These are phyloP conservation scores for Drosophila bifasciata DNA, from an alignment of 1,140 invertebrate species.

Conservation along the genomic window DNA sequence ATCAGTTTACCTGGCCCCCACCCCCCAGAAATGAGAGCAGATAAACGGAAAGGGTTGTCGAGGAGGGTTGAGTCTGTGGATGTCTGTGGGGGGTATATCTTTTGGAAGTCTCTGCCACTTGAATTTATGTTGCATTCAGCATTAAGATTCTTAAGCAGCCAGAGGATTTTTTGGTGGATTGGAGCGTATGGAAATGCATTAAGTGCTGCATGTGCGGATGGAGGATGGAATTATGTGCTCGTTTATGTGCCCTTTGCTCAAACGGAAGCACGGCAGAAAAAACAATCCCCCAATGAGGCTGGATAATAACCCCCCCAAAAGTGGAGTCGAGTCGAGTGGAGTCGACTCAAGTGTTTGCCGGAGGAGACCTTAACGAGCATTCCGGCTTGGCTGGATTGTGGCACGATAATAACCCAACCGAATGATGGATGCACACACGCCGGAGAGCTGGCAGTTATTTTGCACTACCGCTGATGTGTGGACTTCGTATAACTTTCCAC, in stretches of 20 bases:
- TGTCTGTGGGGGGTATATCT: no score
- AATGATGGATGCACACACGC: no score
- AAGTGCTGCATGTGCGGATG: constrained; percentile 30
- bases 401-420: no score
- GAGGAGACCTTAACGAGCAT: no score
- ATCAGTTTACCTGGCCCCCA: constrained; percentile 54
- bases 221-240: constrained; percentile 16
- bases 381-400: no score
- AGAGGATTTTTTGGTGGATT: constrained; percentile 8
- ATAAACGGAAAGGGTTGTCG: constrained; percentile 32
- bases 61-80: not conserved
- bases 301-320: not conserved
- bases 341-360: no score
- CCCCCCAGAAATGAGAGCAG: not conserved
- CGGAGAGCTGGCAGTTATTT: no score
- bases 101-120: constrained; percentile 4
- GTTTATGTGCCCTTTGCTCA: no score
- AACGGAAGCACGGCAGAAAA: not conserved
- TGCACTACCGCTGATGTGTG: no score
- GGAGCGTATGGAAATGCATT: constrained; percentile 51
- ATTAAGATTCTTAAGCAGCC: constrained; percentile 2
- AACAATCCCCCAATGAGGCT: not conserved
- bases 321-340: no score
- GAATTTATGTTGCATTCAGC: constrained; percentile 50
- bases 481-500: no score